Percentiles rank a stretch among this genome's conserved stretches.
These are phyloP conservation scores for Zaprionus camerounensis DNA, from an alignment of 1,140 invertebrate genomes.

Conservation along the genomic window DNA sequence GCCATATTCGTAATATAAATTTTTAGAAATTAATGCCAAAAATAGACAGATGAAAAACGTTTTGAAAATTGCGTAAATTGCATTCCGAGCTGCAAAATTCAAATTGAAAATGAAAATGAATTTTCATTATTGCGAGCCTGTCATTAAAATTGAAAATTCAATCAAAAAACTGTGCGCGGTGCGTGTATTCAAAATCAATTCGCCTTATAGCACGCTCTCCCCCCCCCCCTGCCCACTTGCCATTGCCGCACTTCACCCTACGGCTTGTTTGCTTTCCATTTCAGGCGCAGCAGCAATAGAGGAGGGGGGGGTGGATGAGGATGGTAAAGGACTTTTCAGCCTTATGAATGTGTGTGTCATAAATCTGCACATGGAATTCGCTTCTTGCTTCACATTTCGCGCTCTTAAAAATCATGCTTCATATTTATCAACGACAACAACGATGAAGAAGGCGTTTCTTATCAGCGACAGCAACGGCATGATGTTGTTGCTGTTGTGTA, in stretches of 20 bases:
- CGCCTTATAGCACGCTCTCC: constrained; percentile 12
- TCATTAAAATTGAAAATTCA: constrained; percentile 53
- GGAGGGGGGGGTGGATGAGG: neutral
- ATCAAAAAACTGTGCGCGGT: constrained; percentile 38
- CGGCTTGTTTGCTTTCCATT: constrained; percentile 31
- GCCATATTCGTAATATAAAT: neutral
- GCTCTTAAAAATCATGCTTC: constrained; percentile 41
- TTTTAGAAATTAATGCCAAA: neutral
- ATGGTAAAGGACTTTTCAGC: constrained; percentile 29
- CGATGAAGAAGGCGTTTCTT: constrained; percentile 15
- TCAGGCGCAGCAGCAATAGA: neutral
- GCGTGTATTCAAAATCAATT: constrained; percentile 46
- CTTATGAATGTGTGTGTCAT: constrained; percentile 51
- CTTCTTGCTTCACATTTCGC: constrained; percentile 16
- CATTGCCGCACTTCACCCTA: neutral
- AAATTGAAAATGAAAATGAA: constrained; percentile 38
- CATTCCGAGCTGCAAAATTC: constrained; percentile 5
- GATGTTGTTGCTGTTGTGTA: neutral
- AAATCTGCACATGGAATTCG: constrained; percentile 47
- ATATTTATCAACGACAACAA: constrained; percentile 40
- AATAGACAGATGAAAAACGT: neutral
- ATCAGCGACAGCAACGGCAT: constrained; percentile 33
- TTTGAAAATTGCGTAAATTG: constrained; percentile 17
- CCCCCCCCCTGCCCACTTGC: neutral
- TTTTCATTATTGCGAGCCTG: constrained; percentile 50